Percentiles rank a stretch among this genome's conserved stretches.
phyloP scores from a whole-genome alignment of 2,113 vertebrate genomes.

The Polypterus senegalus region DNA sequence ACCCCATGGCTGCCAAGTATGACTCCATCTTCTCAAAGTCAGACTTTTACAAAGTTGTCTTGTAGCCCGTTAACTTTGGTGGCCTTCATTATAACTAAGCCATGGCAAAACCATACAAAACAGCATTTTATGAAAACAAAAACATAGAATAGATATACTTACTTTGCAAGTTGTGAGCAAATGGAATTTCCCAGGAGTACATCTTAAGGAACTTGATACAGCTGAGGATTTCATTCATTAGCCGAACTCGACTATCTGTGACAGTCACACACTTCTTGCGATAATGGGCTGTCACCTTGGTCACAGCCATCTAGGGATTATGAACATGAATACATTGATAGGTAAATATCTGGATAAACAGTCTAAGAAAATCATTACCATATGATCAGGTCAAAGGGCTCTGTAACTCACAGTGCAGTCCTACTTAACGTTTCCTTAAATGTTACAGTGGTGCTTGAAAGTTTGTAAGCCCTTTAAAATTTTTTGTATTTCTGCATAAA shows the following conservation, averaged over 20 bases:
- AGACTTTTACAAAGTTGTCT: too few species aligned
- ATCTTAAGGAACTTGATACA: conserved; percentile 70
- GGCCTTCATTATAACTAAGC: background rate
- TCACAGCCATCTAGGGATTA: conserved; percentile 49
- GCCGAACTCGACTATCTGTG: conserved; percentile 54
- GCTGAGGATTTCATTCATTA: conserved; percentile 65
- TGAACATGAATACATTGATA: too few species aligned
- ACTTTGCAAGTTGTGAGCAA: conserved; percentile 51
- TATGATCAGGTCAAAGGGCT: too few species aligned
- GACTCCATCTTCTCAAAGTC: too few species aligned
- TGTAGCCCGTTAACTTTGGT: background rate
- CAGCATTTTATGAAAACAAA: background rate
- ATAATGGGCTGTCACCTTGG: conserved; percentile 59
- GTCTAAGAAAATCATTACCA: too few species aligned
- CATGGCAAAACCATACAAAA: background rate
- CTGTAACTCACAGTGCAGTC: too few species aligned
- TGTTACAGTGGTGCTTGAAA: too few species aligned
- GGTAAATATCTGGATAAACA: too few species aligned
- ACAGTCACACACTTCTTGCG: conserved; percentile 54
- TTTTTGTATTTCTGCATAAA: too few species aligned
- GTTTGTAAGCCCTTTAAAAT: too few species aligned
- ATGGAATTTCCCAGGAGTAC: conserved; percentile 64
- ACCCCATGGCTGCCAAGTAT: too few species aligned
- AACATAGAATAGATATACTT: conserved; percentile 24
- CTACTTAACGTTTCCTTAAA: too few species aligned